Percentiles rank a stretch among this genome's conserved stretches.
Evolutionary conservation across 2,113 vertebrate species (phyloP).

Genomic region (Lepus americanus): DNA sequence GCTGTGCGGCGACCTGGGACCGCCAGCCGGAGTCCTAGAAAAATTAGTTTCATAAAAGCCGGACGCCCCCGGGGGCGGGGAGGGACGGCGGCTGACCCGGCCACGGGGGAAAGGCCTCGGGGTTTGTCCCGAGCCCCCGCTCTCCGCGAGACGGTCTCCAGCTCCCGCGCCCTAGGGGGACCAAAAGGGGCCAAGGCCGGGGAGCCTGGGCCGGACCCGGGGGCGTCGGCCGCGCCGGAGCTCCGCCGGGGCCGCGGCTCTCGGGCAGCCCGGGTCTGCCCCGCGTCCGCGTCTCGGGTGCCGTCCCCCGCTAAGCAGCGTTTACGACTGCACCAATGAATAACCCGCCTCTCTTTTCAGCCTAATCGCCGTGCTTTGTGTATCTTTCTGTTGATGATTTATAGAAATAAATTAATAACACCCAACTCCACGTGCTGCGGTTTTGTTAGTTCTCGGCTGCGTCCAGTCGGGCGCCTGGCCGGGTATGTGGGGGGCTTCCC

Average conservation of each 20-base stretch:
- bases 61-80: neutral
- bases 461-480: slow-evolving; percentile 45
- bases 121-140: neutral
- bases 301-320: slow-evolving; percentile 79
- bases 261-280: neutral
- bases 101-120: neutral
- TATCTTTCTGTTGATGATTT: slow-evolving; percentile 99
- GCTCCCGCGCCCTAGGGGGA: neutral
- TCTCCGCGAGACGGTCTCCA: neutral
- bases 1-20: slow-evolving; percentile 58
- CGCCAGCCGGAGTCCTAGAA: slow-evolving; percentile 70
- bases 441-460: slow-evolving; percentile 79
- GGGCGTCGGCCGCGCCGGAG: neutral
- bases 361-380: slow-evolving; percentile 94
- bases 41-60: slow-evolving; percentile 81
- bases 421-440: slow-evolving; percentile 94
- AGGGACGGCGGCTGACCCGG: neutral
- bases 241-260: neutral
- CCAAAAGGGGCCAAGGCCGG: neutral
- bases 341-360: slow-evolving; percentile 94
- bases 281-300: slow-evolving; percentile 79
- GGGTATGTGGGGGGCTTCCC: slow-evolving; percentile 50
- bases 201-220: fast-evolving
- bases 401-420: slow-evolving; percentile 99
- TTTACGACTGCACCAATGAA: slow-evolving; percentile 97